These are phyloP conservation scores for Nothoprocta pentlandii DNA, from an alignment of 2,113 vertebrate genomes.

Conservation along the genomic window DNA sequence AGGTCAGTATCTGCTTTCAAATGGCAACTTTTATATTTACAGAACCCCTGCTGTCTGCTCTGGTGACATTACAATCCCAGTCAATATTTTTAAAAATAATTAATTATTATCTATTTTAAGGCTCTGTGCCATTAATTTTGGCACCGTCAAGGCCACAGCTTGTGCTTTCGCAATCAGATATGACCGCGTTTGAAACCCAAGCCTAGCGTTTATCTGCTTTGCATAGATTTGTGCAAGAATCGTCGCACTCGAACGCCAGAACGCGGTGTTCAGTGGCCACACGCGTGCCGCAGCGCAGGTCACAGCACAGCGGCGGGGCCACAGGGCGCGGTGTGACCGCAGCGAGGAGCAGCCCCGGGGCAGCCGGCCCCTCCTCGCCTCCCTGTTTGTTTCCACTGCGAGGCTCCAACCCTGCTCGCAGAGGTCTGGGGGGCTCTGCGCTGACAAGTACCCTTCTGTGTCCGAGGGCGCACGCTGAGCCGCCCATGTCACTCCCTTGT, in stretches of 20 bases:
- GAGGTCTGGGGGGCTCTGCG: no score
- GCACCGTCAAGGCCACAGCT: background rate
- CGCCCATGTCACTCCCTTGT: no score
- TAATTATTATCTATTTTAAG: background rate
- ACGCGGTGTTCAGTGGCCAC: no score
- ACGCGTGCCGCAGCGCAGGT: no score
- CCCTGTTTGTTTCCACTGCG: no score
- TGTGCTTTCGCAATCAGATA: background rate
- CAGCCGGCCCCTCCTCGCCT: no score
- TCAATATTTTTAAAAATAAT: background rate
- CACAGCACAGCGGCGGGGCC: no score
- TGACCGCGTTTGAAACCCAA: background rate
- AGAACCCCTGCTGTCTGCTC: background rate
- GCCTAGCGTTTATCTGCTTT: background rate
- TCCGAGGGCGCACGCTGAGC: no score
- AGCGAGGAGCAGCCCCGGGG: no score
- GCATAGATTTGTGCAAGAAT: accelerated
- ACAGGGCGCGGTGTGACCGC: no score
- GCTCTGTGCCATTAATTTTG: background rate
- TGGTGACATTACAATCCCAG: accelerated
- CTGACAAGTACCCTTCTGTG: no score
- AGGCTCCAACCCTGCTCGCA: no score
- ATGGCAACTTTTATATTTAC: background rate
- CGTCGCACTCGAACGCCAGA: accelerated
- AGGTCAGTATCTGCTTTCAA: background rate